phyloP scores from a whole-genome alignment of 2,797 vertebrate genomes.

The Parambassis ranga region DNA sequence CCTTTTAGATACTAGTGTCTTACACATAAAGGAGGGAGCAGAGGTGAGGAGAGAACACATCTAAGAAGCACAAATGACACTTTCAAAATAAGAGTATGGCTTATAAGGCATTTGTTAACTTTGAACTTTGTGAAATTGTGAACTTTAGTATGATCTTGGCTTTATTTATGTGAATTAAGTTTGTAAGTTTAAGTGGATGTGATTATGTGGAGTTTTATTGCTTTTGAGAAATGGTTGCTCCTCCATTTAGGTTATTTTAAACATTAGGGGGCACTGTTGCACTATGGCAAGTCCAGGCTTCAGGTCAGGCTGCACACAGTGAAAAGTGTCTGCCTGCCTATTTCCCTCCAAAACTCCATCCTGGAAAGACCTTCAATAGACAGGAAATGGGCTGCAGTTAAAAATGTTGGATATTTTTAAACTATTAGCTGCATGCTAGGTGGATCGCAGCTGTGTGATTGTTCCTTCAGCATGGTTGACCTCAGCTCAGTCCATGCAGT shows the following conservation, averaged over 20 bases:
- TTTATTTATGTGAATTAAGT: background rate
- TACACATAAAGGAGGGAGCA: conserved; percentile 48
- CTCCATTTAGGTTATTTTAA: background rate
- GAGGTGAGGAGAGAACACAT: conserved; percentile 1
- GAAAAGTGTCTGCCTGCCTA: conserved; percentile 5
- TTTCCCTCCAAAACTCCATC: conserved; percentile 52
- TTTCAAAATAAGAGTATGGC: conserved; percentile 64
- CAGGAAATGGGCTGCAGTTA: conserved; percentile 41
- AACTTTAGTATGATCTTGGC: background rate
- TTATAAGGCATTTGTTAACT: too few relatives aligned
- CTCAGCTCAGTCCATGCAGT: conserved; percentile 9
- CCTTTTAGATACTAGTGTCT: conserved; percentile 61
- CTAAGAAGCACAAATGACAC: conserved; percentile 12
- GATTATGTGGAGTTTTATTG: too few relatives aligned
- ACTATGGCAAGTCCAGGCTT: background rate
- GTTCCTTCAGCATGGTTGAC: conserved; percentile 25
- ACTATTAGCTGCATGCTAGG: conserved; percentile 29
- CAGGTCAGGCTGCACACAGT: background rate
- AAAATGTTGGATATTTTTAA: conserved; percentile 54
- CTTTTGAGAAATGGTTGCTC: background rate
- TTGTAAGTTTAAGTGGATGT: too few relatives aligned
- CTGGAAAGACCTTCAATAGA: conserved; percentile 40
- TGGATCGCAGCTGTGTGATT: conserved; percentile 7
- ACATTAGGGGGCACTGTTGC: conserved; percentile 73
- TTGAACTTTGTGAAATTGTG: too few relatives aligned